Evolutionary conservation across 2,797 vertebrate species (phyloP).

Genomic region (Enteromius viviparus): DNA sequence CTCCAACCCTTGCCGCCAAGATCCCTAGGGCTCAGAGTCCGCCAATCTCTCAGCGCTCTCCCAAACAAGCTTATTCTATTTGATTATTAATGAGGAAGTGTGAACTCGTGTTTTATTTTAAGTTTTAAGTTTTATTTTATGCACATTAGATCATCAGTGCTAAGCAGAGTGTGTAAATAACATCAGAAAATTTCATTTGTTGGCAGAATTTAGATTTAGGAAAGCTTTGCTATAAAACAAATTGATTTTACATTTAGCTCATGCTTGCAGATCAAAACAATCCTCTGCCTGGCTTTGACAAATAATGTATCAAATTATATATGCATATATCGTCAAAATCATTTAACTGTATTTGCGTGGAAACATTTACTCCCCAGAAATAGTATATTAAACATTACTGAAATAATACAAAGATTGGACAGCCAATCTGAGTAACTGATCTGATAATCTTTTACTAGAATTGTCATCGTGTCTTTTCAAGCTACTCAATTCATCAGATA

Average conservation of each 20-base stretch:
- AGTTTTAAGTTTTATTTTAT: background rate
- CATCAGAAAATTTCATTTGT: constrained; percentile 13
- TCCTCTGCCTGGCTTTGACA: constrained; percentile 1
- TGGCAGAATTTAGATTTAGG: background rate
- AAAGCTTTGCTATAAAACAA: constrained; percentile 9
- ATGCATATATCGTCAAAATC: background rate
- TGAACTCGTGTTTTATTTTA: background rate
- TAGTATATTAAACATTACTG: background rate
- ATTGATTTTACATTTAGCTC: constrained; percentile 1
- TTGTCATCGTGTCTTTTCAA: background rate
- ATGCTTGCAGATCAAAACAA: constrained; percentile 11
- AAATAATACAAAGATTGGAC: background rate
- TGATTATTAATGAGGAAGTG: too few species aligned
- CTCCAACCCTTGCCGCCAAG: too few species aligned
- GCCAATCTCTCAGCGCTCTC: too few species aligned
- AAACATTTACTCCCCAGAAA: background rate
- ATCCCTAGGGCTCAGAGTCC: too few species aligned
- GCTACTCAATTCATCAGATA: background rate
- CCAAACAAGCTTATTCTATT: too few species aligned
- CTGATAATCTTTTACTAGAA: background rate
- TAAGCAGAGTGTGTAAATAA: background rate
- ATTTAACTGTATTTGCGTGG: background rate
- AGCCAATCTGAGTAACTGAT: background rate
- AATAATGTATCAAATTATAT: background rate
- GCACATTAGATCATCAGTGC: constrained; percentile 12